Evolutionary conservation across 2,888 invertebrate genomes (phyloP), one percentile per base, ranked within the genome.

Genomic region (Oscheius myriophilus): DNA sequence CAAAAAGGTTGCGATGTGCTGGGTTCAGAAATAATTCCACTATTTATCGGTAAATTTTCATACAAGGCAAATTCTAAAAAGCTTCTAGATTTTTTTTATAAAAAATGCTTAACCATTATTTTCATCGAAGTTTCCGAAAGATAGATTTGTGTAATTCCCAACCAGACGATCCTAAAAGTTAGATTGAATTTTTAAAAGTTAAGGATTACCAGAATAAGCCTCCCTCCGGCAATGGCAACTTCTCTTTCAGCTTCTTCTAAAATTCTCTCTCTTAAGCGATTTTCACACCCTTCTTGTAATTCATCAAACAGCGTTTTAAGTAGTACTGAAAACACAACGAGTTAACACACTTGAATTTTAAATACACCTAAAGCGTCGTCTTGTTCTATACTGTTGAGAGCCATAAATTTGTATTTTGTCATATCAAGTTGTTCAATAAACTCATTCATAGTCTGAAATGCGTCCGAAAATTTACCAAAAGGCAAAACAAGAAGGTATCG

Each of bases 221-320:
- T 45, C 16, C 57, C 66, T n/a, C 57, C 66, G 41, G 23, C 66
- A 6, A 25, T 25, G 12, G 66, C 45, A 21, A 66, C 43, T 26
- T 42, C 18, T 16, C 57, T 66, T 18, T 51, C 51, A 1, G 66
- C 57, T 26, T 66, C 66, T 11, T 58, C 66, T 23, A 41, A n/a
- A n/a, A 66, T 18, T 39, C 46, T 46, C 11, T 57, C 46, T n/a
- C 66, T 26, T 16, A 57, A 16, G 11, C 43, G 45, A 12, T 21
- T 39, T 33, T 55, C 39, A 11, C 18, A 25, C 16, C 33, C 33
- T 16, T 61, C 61, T 49, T 61, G 61, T 14, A 66, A 51, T 55
- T 57, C 49, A 33, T 66, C 57, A 26, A 43, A 42, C 25, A 66
- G 21, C 1, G 16, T n/a, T 12, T 25, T n/a, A 7, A 66, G 6